Evolutionary conservation across 2,113 vertebrate genomes (phyloP).

Genomic region (Sula dactylatra): DNA sequence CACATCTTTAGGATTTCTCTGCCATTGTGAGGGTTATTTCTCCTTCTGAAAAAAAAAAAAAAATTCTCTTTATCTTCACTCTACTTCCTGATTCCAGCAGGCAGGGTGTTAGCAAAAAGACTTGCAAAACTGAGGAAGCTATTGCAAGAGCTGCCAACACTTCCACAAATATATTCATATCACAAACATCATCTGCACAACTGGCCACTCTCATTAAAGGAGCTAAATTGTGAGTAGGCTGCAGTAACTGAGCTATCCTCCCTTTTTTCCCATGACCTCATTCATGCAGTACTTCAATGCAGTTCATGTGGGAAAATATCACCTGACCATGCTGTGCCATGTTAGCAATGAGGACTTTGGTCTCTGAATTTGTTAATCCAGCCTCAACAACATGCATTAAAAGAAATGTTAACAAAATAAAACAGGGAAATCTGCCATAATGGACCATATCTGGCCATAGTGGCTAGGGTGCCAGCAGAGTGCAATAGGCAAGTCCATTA

Average conservation of each 20-base stretch:
- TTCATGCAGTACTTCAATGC: background rate
- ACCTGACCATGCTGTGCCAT: background rate
- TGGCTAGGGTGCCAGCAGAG: background rate
- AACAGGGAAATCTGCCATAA: background rate
- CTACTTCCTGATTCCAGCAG: constrained; percentile 24
- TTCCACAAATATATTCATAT: background rate
- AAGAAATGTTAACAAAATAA: background rate
- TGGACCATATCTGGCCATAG: background rate
- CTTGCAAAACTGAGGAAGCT: constrained; percentile 37
- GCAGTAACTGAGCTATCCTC: background rate
- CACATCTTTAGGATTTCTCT: background rate
- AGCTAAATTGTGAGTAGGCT: background rate
- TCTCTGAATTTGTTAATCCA: background rate
- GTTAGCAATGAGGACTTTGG: background rate
- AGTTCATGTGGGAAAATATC: background rate
- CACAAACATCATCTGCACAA: background rate
- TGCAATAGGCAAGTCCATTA: background rate
- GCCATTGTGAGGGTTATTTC: background rate
- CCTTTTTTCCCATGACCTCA: background rate
- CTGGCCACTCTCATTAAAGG: background rate
- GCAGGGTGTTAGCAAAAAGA: background rate
- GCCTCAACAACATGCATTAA: background rate
- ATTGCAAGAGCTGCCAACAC: background rate
- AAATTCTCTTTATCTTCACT: background rate
- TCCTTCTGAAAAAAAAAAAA: background rate